These are phyloP conservation scores for Nannoperca australis DNA, from an alignment of 2,797 vertebrate genomes.

Conservation along the genomic window DNA sequence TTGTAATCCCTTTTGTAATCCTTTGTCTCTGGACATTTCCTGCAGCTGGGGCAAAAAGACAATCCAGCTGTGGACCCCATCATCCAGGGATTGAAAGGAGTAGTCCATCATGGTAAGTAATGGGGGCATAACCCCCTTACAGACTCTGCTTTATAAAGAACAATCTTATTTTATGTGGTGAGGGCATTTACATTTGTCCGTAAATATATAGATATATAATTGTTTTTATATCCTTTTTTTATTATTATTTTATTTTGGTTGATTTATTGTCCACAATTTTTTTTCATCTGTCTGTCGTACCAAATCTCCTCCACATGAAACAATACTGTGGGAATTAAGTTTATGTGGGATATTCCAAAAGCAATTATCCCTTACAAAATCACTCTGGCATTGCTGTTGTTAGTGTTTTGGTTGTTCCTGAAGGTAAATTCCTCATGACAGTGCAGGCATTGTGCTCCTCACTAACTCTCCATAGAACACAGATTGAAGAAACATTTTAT, in stretches of 20 bases:
- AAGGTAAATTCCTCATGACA: slow-evolving; percentile 38
- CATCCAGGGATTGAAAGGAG: slow-evolving; percentile 97
- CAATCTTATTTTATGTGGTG: neutral
- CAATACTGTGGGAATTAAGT: slow-evolving; percentile 47
- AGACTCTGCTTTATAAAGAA: slow-evolving; percentile 23
- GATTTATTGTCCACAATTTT: slow-evolving; percentile 16
- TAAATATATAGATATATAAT: neutral
- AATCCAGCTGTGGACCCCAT: slow-evolving; percentile 97
- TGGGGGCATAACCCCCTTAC: slow-evolving; percentile 24
- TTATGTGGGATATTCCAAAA: slow-evolving; percentile 52
- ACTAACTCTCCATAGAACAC: slow-evolving; percentile 36
- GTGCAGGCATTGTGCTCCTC: slow-evolving; percentile 16
- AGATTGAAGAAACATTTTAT: slow-evolving; percentile 39
- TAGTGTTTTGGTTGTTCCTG: slow-evolving; percentile 37
- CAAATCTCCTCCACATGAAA: slow-evolving; percentile 44
- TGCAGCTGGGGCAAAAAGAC: slow-evolving; percentile 94
- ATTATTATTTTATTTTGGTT: slow-evolving; percentile 7
- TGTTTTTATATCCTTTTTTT: slow-evolving; percentile 17
- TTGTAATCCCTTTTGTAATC: slow-evolving; percentile 76
- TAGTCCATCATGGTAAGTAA: slow-evolving; percentile 98
- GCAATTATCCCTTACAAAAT: slow-evolving; percentile 56
- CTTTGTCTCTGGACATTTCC: slow-evolving; percentile 65
- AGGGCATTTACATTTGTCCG: neutral
- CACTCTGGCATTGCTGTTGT: slow-evolving; percentile 31
- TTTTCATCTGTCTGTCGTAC: slow-evolving; percentile 8